A percentile compares a stretch with the other conserved stretches of the same genome.
phyloP scores from a whole-genome alignment of 2,888 invertebrate genomes.

The Hedya salicella region DNA sequence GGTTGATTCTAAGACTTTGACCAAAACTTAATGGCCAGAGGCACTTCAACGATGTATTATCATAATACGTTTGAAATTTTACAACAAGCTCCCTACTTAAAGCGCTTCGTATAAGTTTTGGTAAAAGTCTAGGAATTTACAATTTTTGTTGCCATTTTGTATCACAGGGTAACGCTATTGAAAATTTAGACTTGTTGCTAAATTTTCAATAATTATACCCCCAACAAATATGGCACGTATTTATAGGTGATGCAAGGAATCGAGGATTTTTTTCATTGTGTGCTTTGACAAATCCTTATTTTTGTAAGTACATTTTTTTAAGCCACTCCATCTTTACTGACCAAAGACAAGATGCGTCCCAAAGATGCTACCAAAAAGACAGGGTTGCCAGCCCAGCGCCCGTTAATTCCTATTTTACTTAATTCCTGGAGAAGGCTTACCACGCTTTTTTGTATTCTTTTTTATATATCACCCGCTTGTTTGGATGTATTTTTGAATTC shows the following conservation, averaged over 20 bases:
- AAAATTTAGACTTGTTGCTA: background rate
- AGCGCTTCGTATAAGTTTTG: background rate
- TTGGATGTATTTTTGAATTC: slow-evolving; percentile 78
- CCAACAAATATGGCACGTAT: background rate
- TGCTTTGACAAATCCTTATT: slow-evolving; percentile 57
- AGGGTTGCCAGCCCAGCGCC: slow-evolving; percentile 50
- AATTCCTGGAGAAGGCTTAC: slow-evolving; percentile 57
- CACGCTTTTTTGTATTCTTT: slow-evolving; percentile 59
- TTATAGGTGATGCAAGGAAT: slow-evolving; percentile 28
- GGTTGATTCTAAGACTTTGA: slow-evolving; percentile 43
- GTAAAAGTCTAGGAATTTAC: slow-evolving; percentile 1
- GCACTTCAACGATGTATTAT: too few species aligned
- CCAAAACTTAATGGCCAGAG: background rate
- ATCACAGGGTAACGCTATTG: background rate
- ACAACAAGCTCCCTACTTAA: background rate
- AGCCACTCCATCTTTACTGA: slow-evolving; percentile 62
- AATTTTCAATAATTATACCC: background rate
- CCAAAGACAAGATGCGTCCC: slow-evolving; percentile 73
- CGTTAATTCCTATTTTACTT: slow-evolving; percentile 65
- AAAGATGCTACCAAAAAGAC: slow-evolving; percentile 75
- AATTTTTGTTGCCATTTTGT: background rate
- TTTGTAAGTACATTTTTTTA: slow-evolving; percentile 61
- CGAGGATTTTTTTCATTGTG: slow-evolving; percentile 37
- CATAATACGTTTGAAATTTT: background rate
- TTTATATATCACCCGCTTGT: slow-evolving; percentile 64